Base-by-base conservation (phyloP, 2,113 vertebrate species). In the Syrrhaptes paradoxus region DNA sequence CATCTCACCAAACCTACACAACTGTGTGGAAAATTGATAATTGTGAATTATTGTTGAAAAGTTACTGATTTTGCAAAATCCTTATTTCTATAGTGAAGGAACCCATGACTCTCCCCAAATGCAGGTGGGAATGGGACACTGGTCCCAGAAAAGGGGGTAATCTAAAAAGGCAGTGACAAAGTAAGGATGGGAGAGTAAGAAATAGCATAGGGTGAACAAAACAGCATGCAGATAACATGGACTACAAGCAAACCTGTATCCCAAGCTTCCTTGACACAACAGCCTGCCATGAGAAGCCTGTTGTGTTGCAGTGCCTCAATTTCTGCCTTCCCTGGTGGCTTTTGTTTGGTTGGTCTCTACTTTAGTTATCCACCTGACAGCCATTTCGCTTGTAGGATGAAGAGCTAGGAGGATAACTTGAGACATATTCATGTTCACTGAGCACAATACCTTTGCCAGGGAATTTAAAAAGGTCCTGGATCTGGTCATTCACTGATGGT, bases 221-320 rank as follows among this genome's bases (percentile, higher is more conserved):
- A 6, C 19, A 75, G 13, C 22, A 13, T 25, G 43, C 24, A 48
- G 32, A 5, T n/a, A 62, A 25, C 17, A 51, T 0, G 0, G 25
- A 43, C 68, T 70, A 34, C 16, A 66, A 45, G 63, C 11, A 90
- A 87, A 62, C 18, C 12, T 34, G 20, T 6, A 52, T 55, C 3
- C 2, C n/a, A 79, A 6, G 43, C 28, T 74, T 87, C 17, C 38
- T 63, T 43, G 31, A 34, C 13, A 38, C 31, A 62, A 62, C 3
- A 85, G 36, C 5, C 21, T 90, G 43, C 17, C n/a, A 32, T 1
- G 1, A 52, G 20, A 68, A 66, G 11, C 11, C n/a, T 57, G 11
- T 57, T 85, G 22, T 49, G 4, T 67, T 70, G 22, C 0, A 0
- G 5, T 49, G 29, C 46, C 38, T 83, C 51, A n/a, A 10, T 48